Evolutionary conservation across 92 coral and sea anemone genomes (phyloP).

Genomic region (Palythoa grandis): DNA sequence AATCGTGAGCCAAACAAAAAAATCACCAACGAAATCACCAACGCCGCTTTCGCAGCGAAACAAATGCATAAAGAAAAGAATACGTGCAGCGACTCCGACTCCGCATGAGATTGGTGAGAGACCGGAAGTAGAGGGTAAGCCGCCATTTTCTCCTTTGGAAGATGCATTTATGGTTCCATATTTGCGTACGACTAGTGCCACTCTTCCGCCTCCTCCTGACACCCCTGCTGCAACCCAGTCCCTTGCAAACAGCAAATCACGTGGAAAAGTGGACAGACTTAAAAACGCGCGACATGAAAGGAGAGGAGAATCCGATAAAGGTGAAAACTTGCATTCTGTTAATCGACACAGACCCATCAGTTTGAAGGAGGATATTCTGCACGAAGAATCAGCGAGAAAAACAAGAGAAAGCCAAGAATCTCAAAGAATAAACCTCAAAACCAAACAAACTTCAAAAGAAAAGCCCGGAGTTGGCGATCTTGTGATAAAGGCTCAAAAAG

Average conservation of each 20-base stretch:
- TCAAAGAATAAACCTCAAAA: background rate
- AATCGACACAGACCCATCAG: background rate
- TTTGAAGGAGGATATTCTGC: conserved; percentile 1
- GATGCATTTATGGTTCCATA: conserved; percentile 88
- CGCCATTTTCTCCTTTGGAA: conserved; percentile 53
- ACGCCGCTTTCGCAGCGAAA: conserved; percentile 44
- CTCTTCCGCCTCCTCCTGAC: conserved; percentile 68
- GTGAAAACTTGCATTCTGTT: conserved; percentile 26
- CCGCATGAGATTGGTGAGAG: conserved; percentile 36
- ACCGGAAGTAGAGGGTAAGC: conserved; percentile 23
- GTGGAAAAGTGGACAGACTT: conserved; percentile 17
- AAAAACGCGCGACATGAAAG: conserved; percentile 33
- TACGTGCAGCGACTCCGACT: conserved; percentile 19
- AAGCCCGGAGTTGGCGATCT: background rate
- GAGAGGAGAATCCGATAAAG: conserved; percentile 12
- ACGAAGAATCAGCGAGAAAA: conserved; percentile 15
- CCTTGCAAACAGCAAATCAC: background rate
- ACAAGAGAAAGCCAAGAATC: background rate
- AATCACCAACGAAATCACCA: conserved; percentile 46
- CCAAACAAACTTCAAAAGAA: conserved; percentile 18
- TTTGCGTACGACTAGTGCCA: conserved; percentile 84
- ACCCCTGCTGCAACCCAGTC: conserved; percentile 47
- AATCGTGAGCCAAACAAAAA: conserved; percentile 19
- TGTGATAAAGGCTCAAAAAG: background rate
- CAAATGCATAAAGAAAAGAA: conserved; percentile 22